Percentiles rank a stretch among this genome's conserved stretches.
phyloP scores from a whole-genome alignment of 2,113 vertebrate genomes.

The Onychostruthus taczanowskii region DNA sequence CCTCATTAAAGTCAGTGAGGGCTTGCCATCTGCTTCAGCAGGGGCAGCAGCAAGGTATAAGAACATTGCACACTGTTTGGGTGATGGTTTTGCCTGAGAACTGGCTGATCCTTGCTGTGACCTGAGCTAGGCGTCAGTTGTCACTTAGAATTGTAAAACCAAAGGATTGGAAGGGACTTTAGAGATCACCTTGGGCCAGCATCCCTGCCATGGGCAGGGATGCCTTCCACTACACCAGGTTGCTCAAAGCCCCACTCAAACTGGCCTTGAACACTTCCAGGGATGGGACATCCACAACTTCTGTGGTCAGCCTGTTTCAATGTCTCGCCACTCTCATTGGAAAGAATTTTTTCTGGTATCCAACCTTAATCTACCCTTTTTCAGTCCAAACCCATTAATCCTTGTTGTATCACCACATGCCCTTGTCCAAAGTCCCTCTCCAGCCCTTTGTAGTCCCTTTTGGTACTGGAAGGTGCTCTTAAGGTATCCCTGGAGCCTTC shows the following conservation, averaged over 20 bases:
- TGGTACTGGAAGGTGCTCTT: background rate
- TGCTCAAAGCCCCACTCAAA: background rate
- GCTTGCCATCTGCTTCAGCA: slow-evolving; percentile 27
- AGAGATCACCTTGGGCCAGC: background rate
- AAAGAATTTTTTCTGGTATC: background rate
- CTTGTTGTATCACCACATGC: background rate
- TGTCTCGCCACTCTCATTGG: accelerated
- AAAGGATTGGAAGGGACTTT: background rate
- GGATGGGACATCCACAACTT: background rate
- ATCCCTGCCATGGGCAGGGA: background rate
- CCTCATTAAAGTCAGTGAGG: slow-evolving; percentile 22
- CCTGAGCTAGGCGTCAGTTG: background rate
- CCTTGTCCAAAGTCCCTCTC: background rate
- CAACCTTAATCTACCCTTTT: background rate
- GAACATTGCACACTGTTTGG: background rate
- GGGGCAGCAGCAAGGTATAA: background rate
- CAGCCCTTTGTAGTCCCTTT: background rate
- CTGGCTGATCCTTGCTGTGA: background rate
- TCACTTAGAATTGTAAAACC: background rate
- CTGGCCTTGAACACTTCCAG: background rate
- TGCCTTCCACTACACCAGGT: background rate
- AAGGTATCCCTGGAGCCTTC: background rate
- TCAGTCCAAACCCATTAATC: background rate
- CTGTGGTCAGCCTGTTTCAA: background rate
- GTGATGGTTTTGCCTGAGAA: background rate